Base-by-base conservation (phyloP, 2,113 vertebrate genomes). In the Nannospalax galili region DNA sequence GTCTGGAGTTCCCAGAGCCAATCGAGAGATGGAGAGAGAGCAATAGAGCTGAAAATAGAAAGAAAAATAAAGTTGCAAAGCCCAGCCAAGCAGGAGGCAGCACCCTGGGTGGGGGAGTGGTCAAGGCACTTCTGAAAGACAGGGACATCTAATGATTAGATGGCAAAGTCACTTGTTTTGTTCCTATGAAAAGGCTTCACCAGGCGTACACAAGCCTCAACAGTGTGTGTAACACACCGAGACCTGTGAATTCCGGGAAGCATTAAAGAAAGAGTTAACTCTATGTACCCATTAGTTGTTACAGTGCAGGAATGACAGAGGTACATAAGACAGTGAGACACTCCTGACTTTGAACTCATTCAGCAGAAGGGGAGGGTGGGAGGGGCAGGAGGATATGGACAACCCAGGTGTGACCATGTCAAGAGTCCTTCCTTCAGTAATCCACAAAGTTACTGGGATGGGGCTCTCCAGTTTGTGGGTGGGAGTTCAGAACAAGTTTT, bases 31-130 rank as follows among this genome's bases (percentile, higher is more conserved):
- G 72, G 58, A 67, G 42, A 22, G 73, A 81, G 70, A 91, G 84
- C 48, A 40, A 67, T 11, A 35, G 90, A 94, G 89, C 90, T 74
- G 65, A 84, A 94, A 91, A 91, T 84, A 96, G 95, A 79, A 93
- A 90, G 75, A 30, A 94, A 94, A 95, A 74, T 82, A 82, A 86
- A 93, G 84, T 78, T 28, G 74, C 20, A 32, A 72, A 95, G 69
- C 52, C 5, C 56, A 84, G 11, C n/a, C n/a, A 84, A 22, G 93
- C 70, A 11, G 93, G 93, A 88, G 32, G 45, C 84, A 37, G 42
- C 72, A 37, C 52, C 84, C 60, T 26, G 30, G 20, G 67, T 2
- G 0, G 28, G 11, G 60, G 26, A 75, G 40, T 28, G 35, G 80
- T 40, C 85, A 93, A 7, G 16, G 24, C 4, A 30, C 24, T 75